Evolutionary conservation across 2,888 invertebrate genomes (phyloP), one percentile per base, ranked within the genome.

Genomic region (Kuschelorhynchus macadamiae): DNA sequence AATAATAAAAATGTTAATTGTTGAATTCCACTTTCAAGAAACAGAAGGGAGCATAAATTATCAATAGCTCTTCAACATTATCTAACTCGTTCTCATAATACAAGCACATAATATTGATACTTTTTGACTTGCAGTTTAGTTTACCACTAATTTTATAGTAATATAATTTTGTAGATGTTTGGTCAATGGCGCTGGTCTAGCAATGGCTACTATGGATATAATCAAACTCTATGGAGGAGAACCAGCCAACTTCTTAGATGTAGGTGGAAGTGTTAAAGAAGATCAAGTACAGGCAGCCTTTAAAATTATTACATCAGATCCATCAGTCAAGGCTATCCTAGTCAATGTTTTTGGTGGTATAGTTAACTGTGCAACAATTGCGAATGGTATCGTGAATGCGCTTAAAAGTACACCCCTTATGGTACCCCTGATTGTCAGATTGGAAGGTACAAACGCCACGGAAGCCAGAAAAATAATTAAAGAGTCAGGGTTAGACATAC

Each of bases 171-270:
- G 4, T 30, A 4, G 9, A 4, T 30, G 4, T 75, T 86, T 90
- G 90, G 99, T 99, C 0, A 99, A 99, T 86, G 99, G 99, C 16
- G 99, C 99, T 73, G 99, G 99, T 0, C 86, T 99, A 56, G 99
- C 99, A 2, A 99, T 99, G 99, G 99, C 98, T 1, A 99, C 99
- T 5, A 98, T 99, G 98, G 99, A 99, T 81, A 96, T 99, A 36
- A 98, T 99, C 71, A 96, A 95, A 81, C 85, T 98, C 36, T 92
- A 97, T 83, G 98, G 98, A 14, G 99, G 99, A 11, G 90, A 89
- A 74, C 98, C 99, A 7, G 99, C 99, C 0, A 99, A 99, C 84
- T 99, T 99, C 85, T 87, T 99, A 50, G 99, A 99, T 82, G 94
- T 98, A 49, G 99, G 99, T 17, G 99, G 99, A 57, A 91, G 92